Evolutionary conservation across 2,113 vertebrate genomes (phyloP).

Genomic region (Charadrius vociferus): DNA sequence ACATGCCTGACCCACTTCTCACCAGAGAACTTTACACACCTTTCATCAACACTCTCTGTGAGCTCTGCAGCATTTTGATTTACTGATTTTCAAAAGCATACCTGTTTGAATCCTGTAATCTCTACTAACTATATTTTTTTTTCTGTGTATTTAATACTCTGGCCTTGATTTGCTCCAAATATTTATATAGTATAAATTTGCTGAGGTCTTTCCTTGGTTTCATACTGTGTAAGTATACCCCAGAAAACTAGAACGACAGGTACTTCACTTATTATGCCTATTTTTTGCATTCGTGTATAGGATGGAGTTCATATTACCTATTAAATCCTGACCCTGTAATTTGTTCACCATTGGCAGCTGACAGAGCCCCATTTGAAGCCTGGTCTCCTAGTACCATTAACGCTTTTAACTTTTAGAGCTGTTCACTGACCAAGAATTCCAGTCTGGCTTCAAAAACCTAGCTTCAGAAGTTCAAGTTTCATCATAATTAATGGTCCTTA

Average conservation of each 20-base stretch:
- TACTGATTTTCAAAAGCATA: background rate
- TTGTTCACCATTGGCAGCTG: background rate
- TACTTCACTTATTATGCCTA: background rate
- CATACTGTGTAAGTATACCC: background rate
- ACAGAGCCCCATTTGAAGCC: background rate
- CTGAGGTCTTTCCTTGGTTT: background rate
- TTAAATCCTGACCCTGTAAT: background rate
- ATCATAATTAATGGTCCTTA: background rate
- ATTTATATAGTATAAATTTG: background rate
- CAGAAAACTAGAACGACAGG: background rate
- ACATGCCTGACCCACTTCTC: constrained; percentile 94
- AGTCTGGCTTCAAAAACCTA: background rate
- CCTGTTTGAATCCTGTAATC: background rate
- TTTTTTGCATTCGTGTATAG: background rate
- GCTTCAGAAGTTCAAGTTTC: background rate
- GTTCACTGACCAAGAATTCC: background rate
- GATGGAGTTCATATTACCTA: background rate
- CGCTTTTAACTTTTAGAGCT: background rate
- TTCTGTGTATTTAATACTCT: background rate
- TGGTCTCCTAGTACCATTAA: background rate
- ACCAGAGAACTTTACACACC: constrained; percentile 94
- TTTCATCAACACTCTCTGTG: constrained; percentile 93
- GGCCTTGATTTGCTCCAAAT: background rate
- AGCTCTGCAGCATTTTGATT: constrained; percentile 51
- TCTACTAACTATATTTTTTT: background rate